Percentiles rank a stretch among this genome's conserved stretches.
Conservation (phyloP, 2,888 invertebrate genomes). For the Spatulosminthurus flaviceps region DNA sequence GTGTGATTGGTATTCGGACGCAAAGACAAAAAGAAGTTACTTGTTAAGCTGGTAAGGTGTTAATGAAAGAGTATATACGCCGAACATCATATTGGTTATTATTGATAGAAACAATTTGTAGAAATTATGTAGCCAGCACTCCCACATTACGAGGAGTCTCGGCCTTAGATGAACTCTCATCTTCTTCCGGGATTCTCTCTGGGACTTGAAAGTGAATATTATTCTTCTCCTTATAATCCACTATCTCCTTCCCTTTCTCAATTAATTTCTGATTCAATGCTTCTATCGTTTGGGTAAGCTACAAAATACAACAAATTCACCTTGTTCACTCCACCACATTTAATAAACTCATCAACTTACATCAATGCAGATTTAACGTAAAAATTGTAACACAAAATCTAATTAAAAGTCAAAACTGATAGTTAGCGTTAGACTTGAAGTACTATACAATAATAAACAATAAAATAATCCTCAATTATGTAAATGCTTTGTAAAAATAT, state of each 20-base stretch:
- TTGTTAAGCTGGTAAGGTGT: no score
- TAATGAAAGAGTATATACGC: no score
- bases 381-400: no score
- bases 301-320: constrained; percentile 63
- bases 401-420: no score
- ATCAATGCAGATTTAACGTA: no score
- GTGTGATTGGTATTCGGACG: no score
- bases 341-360: background rate
- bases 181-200: constrained; percentile 68
- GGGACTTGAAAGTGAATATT: constrained; percentile 84
- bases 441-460: no score
- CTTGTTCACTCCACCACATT: background rate
- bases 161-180: constrained; percentile 42
- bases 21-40: no score
- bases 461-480: constrained; percentile 13
- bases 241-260: constrained; percentile 88
- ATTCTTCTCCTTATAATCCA: constrained; percentile 89
- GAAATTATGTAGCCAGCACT: constrained; percentile 28
- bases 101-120: no score
- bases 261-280: constrained; percentile 82
- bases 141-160: constrained; percentile 35
- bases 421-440: no score
- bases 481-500: background rate
- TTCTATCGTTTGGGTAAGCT: constrained; percentile 81
- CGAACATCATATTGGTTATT: no score